A percentile compares a stretch with the other conserved stretches of the same genome.
phyloP scores from a whole-genome alignment of 2,113 vertebrate species.

The Zapus hudsonius region DNA sequence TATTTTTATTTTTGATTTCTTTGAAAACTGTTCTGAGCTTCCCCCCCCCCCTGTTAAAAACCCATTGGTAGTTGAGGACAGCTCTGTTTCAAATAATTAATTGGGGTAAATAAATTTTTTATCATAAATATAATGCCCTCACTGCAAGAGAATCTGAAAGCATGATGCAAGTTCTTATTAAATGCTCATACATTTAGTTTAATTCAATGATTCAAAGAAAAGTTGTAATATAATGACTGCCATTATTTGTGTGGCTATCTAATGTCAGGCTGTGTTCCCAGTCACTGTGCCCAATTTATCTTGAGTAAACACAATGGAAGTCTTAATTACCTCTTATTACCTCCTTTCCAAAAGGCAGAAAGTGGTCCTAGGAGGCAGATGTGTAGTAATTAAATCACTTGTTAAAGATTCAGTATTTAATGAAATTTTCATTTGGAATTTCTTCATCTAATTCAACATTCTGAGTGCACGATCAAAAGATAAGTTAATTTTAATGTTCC shows the following conservation, averaged over 20 bases:
- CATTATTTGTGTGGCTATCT: not conserved
- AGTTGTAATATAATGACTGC: not conserved
- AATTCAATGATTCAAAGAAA: not conserved
- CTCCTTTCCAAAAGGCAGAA: not conserved
- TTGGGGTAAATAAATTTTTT: not conserved
- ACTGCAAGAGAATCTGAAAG: not conserved
- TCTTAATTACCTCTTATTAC: not conserved
- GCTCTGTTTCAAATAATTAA: not conserved
- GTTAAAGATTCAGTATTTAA: conserved; percentile 6
- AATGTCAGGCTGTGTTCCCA: not conserved
- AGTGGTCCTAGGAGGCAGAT: too few relatives aligned
- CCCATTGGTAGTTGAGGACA: not conserved
- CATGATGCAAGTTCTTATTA: not conserved
- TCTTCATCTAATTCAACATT: not conserved
- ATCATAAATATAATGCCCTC: not conserved
- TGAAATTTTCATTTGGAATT: not conserved
- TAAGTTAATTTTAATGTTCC: not conserved
- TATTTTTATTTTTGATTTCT: not conserved
- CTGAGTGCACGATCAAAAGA: not conserved
- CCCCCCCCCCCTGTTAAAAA: not conserved
- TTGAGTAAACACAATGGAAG: not conserved
- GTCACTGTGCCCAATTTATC: not conserved
- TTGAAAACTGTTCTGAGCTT: not conserved
- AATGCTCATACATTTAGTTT: not conserved
- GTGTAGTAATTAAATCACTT: not conserved